Evolutionary conservation across 2,113 vertebrate species (phyloP), one percentile per base, ranked within the genome.

Genomic region (Hylia prasina): DNA sequence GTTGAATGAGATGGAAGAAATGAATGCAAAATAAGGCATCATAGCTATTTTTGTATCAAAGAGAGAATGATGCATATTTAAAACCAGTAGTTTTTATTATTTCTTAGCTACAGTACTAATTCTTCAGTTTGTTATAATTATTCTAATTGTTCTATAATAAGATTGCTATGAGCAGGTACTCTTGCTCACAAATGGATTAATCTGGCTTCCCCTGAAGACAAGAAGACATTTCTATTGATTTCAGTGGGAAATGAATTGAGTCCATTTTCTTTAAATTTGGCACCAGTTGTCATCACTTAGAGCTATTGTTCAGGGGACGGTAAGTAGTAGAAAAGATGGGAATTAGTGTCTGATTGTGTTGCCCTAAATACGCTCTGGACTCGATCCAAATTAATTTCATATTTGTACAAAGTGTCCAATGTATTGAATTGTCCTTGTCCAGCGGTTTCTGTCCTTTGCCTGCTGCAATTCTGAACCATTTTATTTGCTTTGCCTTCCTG

Each of bases 141-240:
- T 93, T 56, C 31, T 69, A 65, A 37, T 89, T 66, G 44, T 84
- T 93, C 81, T 76, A 1, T 64, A 80, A 87, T 64, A 76, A 14
- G 12, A 63, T 88, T 83, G 15, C 42, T 89, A n/a, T 66, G 56
- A 92, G 35, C 35, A 91, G 82, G 57, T 88, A 77, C 13, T 81
- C 35, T 86, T 92, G 58, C 51, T 91, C 72, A 83, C 75, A 78
- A 87, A 75, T 81, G 64, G 11, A 56, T 96, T 90, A 73, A 77
- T 83, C 60, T 65, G 51, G 9, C n/a, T 71, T 86, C 20, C 44
- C 66, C 40, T 22, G 20, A 86, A 93, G 56, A 82, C 45, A 72
- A 93, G 40, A 51, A 88, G 60, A 86, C 24, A 44, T 82, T 94
- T 71, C 76, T 86, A 64, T 89, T 83, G 71, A 93, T 94, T 97